Percentiles rank a stretch among this genome's conserved stretches.
phyloP scores from a whole-genome alignment of 1,140 invertebrate species.

The Cryptotermes secundus region DNA sequence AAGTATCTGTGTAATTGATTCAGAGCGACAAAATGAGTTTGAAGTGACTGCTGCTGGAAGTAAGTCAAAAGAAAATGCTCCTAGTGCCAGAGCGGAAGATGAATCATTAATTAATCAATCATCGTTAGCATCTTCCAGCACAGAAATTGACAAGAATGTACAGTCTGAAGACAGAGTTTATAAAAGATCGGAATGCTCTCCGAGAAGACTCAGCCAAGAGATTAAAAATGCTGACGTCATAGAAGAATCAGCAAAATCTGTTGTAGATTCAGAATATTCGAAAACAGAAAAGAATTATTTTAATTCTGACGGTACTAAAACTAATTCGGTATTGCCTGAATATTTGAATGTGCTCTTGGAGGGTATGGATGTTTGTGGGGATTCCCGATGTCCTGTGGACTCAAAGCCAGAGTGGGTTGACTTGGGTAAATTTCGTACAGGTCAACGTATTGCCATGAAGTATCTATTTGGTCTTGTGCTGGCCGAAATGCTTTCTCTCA shows the following conservation, averaged over 20 bases:
- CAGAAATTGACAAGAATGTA: no score
- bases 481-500: conserved; percentile 35
- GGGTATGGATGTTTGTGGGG: conserved; percentile 18
- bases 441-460: conserved; percentile 35
- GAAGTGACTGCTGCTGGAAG: no score
- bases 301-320: neutral
- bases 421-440: conserved; percentile 34
- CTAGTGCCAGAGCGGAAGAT: no score
- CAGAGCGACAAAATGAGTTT: no score
- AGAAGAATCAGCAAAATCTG: neutral
- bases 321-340: neutral
- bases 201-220: no score
- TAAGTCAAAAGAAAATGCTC: no score
- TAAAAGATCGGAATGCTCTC: no score
- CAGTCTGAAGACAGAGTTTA: no score
- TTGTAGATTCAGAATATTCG: neutral
- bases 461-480: conserved; percentile 36
- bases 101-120: no score
- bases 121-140: no score
- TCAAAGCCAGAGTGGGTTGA: conserved; percentile 38
- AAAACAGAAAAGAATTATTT: neutral
- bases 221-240: no score
- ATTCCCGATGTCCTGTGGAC: neutral
- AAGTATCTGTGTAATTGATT: no score
- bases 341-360: neutral